Conservation (phyloP, 2,113 vertebrate species). For the Sceloporus tristichus region DNA sequence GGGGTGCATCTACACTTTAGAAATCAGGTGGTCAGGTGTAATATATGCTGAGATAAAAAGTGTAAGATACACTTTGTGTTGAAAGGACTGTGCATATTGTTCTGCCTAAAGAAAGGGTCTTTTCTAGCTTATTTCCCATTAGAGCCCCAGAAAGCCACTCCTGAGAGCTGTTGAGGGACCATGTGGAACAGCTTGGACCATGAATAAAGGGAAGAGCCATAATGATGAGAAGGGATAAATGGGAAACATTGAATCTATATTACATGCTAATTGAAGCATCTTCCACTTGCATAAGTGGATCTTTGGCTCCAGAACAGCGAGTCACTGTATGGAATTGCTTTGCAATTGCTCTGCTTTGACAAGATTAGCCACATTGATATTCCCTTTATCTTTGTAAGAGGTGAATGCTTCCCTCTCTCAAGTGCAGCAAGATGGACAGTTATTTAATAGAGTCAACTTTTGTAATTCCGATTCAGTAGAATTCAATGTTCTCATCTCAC, state of each 20-base stretch:
- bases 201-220: too few species aligned
- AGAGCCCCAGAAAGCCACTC: background rate
- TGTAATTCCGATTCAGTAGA: constrained; percentile 60
- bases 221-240: background rate
- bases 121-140: background rate
- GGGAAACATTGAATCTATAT: background rate
- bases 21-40: background rate
- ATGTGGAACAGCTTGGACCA: background rate
- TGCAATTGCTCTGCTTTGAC: constrained; percentile 74
- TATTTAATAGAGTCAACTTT: constrained; percentile 75
- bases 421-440: constrained; percentile 70
- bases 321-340: constrained; percentile 64
- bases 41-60: constrained; percentile 68
- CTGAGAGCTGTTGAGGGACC: background rate
- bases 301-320: background rate
- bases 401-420: constrained; percentile 69
- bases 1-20: too few species aligned
- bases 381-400: constrained; percentile 75
- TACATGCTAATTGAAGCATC: background rate
- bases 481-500: constrained; percentile 68
- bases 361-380: constrained; percentile 80
- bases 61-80: background rate
- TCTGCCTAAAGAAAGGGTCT: background rate
- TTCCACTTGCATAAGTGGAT: background rate
- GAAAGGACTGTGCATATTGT: background rate